A percentile compares a stretch with the other conserved stretches of the same genome.
Conservation (phyloP, 2,113 vertebrate genomes). For the Mormoops blainvillei region DNA sequence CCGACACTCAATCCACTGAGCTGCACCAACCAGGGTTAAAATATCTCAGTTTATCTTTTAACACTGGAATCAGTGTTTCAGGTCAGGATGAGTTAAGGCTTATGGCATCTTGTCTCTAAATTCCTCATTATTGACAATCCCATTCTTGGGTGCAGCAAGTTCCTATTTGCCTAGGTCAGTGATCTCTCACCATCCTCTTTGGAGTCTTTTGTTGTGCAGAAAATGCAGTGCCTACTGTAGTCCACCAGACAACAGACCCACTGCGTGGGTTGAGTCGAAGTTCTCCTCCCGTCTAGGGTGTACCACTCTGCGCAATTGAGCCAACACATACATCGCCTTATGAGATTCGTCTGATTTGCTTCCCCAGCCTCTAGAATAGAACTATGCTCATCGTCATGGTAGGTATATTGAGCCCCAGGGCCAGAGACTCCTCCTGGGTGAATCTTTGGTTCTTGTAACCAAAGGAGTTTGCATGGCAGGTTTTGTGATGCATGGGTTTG, state of each 20-base stretch:
- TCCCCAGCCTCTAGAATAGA: neutral
- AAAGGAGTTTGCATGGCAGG: neutral
- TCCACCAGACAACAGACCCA: neutral
- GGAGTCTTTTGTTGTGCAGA: neutral
- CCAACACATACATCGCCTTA: too few species aligned
- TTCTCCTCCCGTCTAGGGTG: neutral
- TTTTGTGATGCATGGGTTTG: neutral
- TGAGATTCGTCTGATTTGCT: neutral
- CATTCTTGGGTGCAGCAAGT: neutral
- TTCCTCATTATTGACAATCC: neutral
- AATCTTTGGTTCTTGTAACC: neutral
- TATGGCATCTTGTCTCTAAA: neutral
- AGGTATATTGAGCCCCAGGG: too few species aligned
- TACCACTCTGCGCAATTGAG: neutral
- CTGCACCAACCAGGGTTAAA: too few species aligned
- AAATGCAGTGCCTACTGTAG: neutral
- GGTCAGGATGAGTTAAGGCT: neutral
- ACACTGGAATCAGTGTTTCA: neutral
- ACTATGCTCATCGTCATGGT: neutral
- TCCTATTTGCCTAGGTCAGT: neutral
- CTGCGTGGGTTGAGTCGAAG: neutral
- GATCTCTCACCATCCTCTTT: neutral
- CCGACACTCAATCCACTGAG: too few species aligned
- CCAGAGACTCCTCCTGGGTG: neutral
- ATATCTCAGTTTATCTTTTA: neutral